These are phyloP conservation scores for Pharmacophagus antenor DNA, from an alignment of 2,888 invertebrate species.

Conservation along the genomic window DNA sequence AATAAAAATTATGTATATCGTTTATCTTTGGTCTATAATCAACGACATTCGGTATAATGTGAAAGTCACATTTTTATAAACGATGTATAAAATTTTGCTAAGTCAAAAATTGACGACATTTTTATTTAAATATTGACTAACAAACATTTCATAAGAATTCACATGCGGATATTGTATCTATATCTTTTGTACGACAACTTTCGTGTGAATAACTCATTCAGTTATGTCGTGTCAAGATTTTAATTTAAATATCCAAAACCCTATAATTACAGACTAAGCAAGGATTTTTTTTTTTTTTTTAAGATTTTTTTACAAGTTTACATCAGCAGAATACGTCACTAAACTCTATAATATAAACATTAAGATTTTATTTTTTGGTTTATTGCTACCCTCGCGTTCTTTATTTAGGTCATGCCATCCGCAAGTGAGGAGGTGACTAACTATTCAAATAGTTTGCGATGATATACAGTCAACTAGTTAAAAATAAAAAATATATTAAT, in stretches of 20 bases:
- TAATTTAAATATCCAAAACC: conserved; percentile 72
- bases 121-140: conserved; percentile 78
- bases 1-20: conserved; percentile 73
- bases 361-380: conserved; percentile 78
- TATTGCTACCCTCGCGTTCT: conserved; percentile 75
- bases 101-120: conserved; percentile 80
- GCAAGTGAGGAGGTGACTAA: conserved; percentile 60
- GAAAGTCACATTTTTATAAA: conserved; percentile 73
- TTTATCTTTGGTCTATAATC: conserved; percentile 78
- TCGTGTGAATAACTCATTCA: conserved; percentile 63
- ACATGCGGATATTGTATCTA: conserved; percentile 63
- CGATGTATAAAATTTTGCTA: conserved; percentile 80
- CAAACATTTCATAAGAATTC: conserved; percentile 79
- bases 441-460: conserved; percentile 67
- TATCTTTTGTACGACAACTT: conserved; percentile 45
- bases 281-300: conserved; percentile 71
- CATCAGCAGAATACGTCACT: conserved; percentile 78
- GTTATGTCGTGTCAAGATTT: conserved; percentile 66
- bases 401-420: conserved; percentile 53
- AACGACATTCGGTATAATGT: conserved; percentile 69
- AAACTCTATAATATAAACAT: conserved; percentile 72
- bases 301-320: conserved; percentile 67
- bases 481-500: conserved; percentile 81
- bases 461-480: conserved; percentile 77
- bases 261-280: conserved; percentile 76